Conservation (phyloP, 1,140 invertebrate species). For the Dreissena rostriformis region DNA sequence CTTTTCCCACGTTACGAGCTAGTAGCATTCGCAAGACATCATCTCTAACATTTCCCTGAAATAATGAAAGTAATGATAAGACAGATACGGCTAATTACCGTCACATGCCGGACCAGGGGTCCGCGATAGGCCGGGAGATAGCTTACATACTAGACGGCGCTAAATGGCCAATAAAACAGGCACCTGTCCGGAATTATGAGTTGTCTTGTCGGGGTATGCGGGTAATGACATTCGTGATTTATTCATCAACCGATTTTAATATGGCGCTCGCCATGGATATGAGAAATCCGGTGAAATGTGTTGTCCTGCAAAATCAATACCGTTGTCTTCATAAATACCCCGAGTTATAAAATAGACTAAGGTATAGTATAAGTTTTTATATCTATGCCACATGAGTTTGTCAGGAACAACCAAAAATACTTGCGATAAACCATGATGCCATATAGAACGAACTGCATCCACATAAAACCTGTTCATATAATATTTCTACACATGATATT, state of each 20-base stretch:
- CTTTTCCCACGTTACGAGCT: neutral
- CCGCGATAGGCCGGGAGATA: conserved; percentile 4
- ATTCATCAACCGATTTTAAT: neutral
- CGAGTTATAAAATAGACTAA: no score
- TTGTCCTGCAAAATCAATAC: no score
- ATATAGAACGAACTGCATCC: no score
- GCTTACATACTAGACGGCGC: conserved; percentile 2
- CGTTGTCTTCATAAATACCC: no score
- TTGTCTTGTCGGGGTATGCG: conserved; percentile 7
- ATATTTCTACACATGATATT: no score
- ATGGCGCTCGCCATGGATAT: no score
- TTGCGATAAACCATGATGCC: no score
- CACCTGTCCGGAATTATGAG: conserved; percentile 44
- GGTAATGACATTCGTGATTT: conserved; percentile 1
- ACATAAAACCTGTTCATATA: no score
- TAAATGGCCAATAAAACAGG: conserved; percentile 51
- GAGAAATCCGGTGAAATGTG: no score
- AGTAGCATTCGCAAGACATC: neutral
- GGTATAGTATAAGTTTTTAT: no score
- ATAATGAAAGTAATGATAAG: conserved; percentile 18
- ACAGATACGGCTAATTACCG: conserved; percentile 49
- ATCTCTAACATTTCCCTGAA: neutral
- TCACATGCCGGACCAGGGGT: conserved; percentile 9
- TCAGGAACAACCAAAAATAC: no score
- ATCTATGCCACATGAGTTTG: no score